A percentile compares a stretch with the other conserved stretches of the same genome.
These are phyloP conservation scores for Epicauta chinensis DNA, from an alignment of 1,140 invertebrate species.

Conservation along the genomic window DNA sequence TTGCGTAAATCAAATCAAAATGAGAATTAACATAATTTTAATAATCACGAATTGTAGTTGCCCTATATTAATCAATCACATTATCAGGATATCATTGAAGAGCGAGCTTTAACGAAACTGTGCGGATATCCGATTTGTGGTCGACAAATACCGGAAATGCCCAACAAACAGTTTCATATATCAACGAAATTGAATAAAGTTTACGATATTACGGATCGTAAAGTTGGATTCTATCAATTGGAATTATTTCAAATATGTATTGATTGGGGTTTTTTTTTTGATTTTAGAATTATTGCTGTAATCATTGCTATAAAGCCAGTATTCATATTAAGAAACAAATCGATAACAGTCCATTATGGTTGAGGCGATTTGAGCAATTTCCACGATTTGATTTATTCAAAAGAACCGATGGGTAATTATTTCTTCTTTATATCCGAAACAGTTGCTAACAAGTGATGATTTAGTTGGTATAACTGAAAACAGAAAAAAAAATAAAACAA, in stretches of 20 bases:
- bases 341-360: slow-evolving; percentile 73
- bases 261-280: slow-evolving; percentile 1
- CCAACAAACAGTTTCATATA: slow-evolving; percentile 73
- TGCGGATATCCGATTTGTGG: slow-evolving; percentile 83
- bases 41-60: slow-evolving; percentile 47
- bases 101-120: slow-evolving; percentile 65
- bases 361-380: slow-evolving; percentile 62
- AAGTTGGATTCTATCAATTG: slow-evolving; percentile 44
- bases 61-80: slow-evolving; percentile 64
- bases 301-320: slow-evolving; percentile 71
- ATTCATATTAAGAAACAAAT: slow-evolving; percentile 74
- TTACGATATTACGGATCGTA: slow-evolving; percentile 76
- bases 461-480: no score
- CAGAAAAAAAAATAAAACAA: no score
- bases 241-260: not conserved
- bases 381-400: slow-evolving; percentile 54
- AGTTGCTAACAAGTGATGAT: no score
- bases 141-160: slow-evolving; percentile 53
- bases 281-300: slow-evolving; percentile 71
- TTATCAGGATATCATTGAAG: slow-evolving; percentile 77
- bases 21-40: slow-evolving; percentile 2
- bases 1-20: slow-evolving; percentile 31
- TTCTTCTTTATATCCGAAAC: no score
- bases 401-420: slow-evolving; percentile 30
- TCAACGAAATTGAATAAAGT: slow-evolving; percentile 73